Percentiles rank a stretch among this genome's conserved stretches.
Conservation (phyloP, 2,888 invertebrate species). For the Cephus rjabovi region DNA sequence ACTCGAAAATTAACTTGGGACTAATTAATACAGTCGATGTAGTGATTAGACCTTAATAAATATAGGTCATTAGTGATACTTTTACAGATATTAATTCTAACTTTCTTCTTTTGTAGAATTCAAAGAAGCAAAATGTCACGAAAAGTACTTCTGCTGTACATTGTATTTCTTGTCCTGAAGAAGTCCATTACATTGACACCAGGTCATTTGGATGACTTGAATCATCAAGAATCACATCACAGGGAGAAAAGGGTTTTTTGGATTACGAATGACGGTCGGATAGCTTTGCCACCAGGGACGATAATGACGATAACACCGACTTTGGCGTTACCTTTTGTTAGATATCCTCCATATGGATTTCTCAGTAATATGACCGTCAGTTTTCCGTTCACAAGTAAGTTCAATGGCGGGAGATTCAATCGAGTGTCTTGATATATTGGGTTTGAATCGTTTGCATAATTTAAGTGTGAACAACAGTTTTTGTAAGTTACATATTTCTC, state of each 20-base stretch:
- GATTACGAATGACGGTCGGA: slow-evolving; percentile 86
- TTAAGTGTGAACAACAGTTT: neutral
- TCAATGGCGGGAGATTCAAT: neutral
- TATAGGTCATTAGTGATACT: neutral
- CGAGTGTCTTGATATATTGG: neutral
- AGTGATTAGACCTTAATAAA: neutral
- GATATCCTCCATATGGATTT: slow-evolving; percentile 88
- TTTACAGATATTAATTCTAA: neutral
- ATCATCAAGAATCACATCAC: slow-evolving; percentile 69
- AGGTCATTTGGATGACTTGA: slow-evolving; percentile 17
- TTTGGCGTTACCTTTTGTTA: slow-evolving; percentile 82
- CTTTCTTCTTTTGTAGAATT: neutral
- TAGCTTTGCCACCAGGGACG: slow-evolving; percentile 87
- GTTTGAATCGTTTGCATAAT: neutral
- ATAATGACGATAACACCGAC: slow-evolving; percentile 84
- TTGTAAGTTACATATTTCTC: neutral
- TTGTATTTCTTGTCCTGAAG: neutral
- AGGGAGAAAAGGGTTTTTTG: slow-evolving; percentile 85
- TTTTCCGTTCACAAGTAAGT: slow-evolving; percentile 87
- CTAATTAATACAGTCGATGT: neutral
- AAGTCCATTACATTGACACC: neutral
- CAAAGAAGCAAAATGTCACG: neutral
- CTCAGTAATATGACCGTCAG: slow-evolving; percentile 86
- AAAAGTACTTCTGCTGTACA: neutral
- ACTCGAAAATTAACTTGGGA: neutral